Base-by-base conservation (phyloP, 2,797 vertebrate species). In the Echeneis naucrates region DNA sequence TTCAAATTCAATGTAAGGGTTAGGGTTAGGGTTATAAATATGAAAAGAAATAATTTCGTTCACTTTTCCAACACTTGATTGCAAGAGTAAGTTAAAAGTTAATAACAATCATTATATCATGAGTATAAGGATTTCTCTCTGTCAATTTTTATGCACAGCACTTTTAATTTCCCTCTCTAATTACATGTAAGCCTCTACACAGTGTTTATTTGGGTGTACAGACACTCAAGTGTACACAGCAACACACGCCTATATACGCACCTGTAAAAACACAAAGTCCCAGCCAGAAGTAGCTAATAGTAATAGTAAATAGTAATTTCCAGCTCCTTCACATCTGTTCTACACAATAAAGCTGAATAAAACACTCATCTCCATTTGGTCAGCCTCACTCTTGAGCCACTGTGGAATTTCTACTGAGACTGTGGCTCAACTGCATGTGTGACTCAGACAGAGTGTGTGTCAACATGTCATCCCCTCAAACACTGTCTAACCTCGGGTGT, bases 401-500 rank as follows among this genome's bases (percentile, higher is more conserved):
- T 57, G 74, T 11, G 42, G 75, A 65, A 68, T 66, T 66, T 78
- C 51, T 66, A 8, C 54, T 1, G 45, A 77, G 35, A 71, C 69
- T 63, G 45, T 83, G 84, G 55, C 83, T 75, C 12, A 19, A 58
- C 61, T 1, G 12, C 10, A 23, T 16, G 47, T 13, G 59, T 91
- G 89, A 91, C 67, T 90, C 85, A 91, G 30, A 82, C 62, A 21
- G 81, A 78, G 88, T 82, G 84, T 87, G 89, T 80, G 79, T 88
- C 86, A 89, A 80, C 81, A 78, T 79, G 81, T 80, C 83, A 87
- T 78, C 44, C 48, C 47, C 78, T 77, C 40, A 73, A 81, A 82
- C 68, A 56, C 78, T 55, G 81, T 89, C 87, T 86, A 33, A 85
- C 56, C 80, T 50, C 13, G 21, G 24, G 11, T 69, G 58, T 37